Evolutionary conservation across 2,797 vertebrate genomes (phyloP), one percentile per base, ranked within the genome.

Genomic region (Neosilurus hyrtlii): DNA sequence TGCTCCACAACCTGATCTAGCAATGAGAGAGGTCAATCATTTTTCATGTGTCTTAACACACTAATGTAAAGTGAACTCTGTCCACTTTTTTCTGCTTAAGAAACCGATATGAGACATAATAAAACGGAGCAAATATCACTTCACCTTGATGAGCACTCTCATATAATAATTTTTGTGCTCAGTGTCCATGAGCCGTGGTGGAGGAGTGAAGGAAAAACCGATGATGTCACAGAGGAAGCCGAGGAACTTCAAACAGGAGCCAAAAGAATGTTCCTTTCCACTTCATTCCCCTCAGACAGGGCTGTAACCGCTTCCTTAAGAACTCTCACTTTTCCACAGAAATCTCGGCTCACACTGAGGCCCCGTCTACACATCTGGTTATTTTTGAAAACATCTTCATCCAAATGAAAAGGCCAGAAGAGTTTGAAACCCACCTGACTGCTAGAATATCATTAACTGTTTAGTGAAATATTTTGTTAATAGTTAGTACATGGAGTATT

Each of bases 191-290:
- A 61, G 56, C 54, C 57, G 7, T 76, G 10, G 18, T 59, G 3
- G 11, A 35, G 82, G 51, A 59, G 65, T 37, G 3, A 59, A 83
- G 26, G 68, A 56, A 78, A 73, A 84, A 80, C 49, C 11, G 11
- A 20, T 84, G 77, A 84, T 65, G 68, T 84, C 82, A 84, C 49
- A 74, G 30, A 79, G 77, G 82, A 83, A 83, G 82, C 59, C 56
- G 26, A 63, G 9, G 75, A 83, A 79, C 77, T 83, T 72, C 35
- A 83, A 79, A 83, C 30, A 49, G 68, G 43, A 63, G 82, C 82
- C 77, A 84, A 30, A 84, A 80, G 68, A 81, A 86, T 86, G 80
- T 90, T 88, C 81, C 88, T 86, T 91, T 84, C 62, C 89, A 89
- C 90, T 87, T 79, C 81, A 80, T 72, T 78, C 72, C 76, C 43